phyloP scores from a whole-genome alignment of 2,888 invertebrate species.

The Ferdinandea cuprea region DNA sequence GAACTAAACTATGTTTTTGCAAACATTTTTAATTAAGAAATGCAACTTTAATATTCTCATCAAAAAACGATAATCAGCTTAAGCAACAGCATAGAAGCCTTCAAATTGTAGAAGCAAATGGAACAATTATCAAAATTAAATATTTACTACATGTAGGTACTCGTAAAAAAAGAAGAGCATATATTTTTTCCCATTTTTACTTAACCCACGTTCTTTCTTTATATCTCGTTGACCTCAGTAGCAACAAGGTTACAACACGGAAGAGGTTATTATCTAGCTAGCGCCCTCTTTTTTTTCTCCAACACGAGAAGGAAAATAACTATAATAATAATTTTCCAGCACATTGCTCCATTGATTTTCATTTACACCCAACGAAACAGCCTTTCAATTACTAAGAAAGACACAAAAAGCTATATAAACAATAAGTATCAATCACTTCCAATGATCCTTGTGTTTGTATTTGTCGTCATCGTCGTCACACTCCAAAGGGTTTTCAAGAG shows the following conservation, averaged over 20 bases:
- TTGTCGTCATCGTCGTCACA: slow-evolving; percentile 5
- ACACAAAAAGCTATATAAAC: background rate
- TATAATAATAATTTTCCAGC: slow-evolving; percentile 36
- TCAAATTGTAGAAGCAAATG: too few species aligned
- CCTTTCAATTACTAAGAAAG: slow-evolving; percentile 5
- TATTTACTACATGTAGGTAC: too few species aligned
- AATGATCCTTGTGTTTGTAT: background rate
- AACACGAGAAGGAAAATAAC: background rate
- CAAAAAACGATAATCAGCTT: too few species aligned
- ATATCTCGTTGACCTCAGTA: too few species aligned
- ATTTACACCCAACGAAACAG: slow-evolving; percentile 32
- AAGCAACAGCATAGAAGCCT: too few species aligned
- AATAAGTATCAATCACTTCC: background rate
- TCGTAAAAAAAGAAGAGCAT: too few species aligned
- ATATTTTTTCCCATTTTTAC: too few species aligned
- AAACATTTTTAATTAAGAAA: too few species aligned
- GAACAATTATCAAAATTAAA: too few species aligned
- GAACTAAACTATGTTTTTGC: too few species aligned
- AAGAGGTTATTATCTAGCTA: background rate
- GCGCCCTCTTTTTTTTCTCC: background rate
- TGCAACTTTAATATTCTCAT: too few species aligned
- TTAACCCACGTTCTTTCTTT: too few species aligned
- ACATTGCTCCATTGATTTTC: slow-evolving; percentile 29
- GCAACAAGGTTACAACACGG: background rate
- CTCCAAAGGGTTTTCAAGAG: slow-evolving; percentile 12